Evolutionary conservation across 2,797 vertebrate genomes (phyloP).

Genomic region (Neoniphon sammara): DNA sequence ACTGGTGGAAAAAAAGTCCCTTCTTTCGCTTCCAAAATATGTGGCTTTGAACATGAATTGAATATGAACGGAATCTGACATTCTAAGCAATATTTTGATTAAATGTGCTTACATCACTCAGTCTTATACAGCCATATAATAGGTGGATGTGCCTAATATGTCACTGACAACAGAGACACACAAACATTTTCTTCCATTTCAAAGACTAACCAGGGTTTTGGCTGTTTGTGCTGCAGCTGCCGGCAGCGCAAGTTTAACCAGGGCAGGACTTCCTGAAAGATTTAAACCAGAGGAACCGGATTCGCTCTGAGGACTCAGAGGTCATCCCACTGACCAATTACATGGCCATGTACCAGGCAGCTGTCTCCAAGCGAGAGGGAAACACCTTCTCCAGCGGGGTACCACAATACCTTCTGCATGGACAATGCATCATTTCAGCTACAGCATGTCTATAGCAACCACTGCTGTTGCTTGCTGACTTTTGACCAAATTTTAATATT

Average conservation of each 20-base stretch:
- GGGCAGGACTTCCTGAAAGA: constrained; percentile 80
- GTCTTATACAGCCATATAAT: not conserved
- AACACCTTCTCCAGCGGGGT: constrained; percentile 83
- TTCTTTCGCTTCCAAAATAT: no score
- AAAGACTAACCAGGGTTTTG: constrained; percentile 20
- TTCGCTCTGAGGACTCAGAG: constrained; percentile 80
- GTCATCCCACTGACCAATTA: constrained; percentile 85
- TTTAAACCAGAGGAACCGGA: constrained; percentile 72
- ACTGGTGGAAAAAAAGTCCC: no score
- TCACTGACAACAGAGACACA: not conserved
- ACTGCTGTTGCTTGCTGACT: not conserved
- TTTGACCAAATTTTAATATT: no score
- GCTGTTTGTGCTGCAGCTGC: constrained; percentile 77
- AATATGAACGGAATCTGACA: not conserved
- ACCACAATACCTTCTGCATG: constrained; percentile 61
- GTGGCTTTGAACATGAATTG: no score
- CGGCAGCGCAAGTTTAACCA: constrained; percentile 75
- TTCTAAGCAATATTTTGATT: constrained; percentile 4
- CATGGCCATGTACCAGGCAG: constrained; percentile 91
- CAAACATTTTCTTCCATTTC: not conserved
- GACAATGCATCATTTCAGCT: constrained; percentile 26
- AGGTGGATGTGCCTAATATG: constrained; percentile 3
- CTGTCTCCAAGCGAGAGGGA: constrained; percentile 83
- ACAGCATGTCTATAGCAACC: constrained; percentile 5
- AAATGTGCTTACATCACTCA: not conserved